Evolutionary conservation across 2,888 invertebrate genomes (phyloP).

Genomic region (Drosophila tripunctata): DNA sequence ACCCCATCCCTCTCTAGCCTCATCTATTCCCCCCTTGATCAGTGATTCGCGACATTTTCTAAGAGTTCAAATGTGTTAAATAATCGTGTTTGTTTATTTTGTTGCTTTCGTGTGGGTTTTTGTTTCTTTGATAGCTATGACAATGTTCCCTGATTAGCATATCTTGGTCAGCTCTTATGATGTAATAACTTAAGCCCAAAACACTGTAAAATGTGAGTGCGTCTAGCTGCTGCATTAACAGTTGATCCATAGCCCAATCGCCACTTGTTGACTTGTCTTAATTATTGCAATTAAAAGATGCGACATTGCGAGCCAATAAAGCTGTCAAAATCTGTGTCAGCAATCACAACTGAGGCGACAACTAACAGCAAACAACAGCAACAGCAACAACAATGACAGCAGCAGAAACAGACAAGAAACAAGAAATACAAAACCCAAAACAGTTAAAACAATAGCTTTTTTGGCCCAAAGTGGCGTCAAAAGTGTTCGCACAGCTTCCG

Average conservation of each 20-base stretch:
- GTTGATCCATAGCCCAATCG: neutral
- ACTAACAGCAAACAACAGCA: neutral
- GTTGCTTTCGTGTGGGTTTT: slow-evolving; percentile 5
- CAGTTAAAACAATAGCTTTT: slow-evolving; percentile 43
- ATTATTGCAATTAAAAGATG: slow-evolving; percentile 63
- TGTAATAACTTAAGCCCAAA: slow-evolving; percentile 31
- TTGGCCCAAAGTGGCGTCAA: slow-evolving; percentile 50
- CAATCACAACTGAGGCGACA: slow-evolving; percentile 30
- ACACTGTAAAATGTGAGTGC: slow-evolving; percentile 14
- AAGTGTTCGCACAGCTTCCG: slow-evolving; percentile 69
- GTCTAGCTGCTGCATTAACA: neutral
- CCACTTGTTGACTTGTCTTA: slow-evolving; percentile 10
- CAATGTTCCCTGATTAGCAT: slow-evolving; percentile 57
- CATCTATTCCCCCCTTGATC: neutral
- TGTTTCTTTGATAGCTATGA: slow-evolving; percentile 12
- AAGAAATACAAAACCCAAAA: too few relatives aligned
- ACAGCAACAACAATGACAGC: neutral
- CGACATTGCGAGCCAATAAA: slow-evolving; percentile 37
- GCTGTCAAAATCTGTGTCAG: slow-evolving; percentile 65
- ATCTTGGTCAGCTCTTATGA: slow-evolving; percentile 30
- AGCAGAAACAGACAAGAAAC: slow-evolving; percentile 1
- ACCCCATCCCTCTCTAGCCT: neutral
- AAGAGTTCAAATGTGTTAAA: slow-evolving; percentile 30
- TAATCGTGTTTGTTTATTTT: slow-evolving; percentile 23
- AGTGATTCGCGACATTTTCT: slow-evolving; percentile 36